Percentiles rank a stretch among this genome's conserved stretches.
These are phyloP conservation scores for Blennius ocellaris DNA, from an alignment of 2,113 vertebrate species.

Conservation along the genomic window DNA sequence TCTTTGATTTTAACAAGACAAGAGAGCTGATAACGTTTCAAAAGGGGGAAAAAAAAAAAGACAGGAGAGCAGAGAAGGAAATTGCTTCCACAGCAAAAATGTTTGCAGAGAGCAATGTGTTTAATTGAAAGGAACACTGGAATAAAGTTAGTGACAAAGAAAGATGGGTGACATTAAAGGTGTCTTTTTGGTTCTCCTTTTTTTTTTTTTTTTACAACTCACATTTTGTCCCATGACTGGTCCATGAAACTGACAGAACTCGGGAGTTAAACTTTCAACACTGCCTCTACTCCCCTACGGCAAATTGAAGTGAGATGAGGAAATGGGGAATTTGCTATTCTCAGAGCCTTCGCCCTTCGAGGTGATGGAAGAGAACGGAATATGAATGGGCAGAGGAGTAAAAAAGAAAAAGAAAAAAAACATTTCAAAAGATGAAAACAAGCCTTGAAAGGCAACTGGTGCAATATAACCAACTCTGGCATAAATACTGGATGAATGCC, in stretches of 20 bases:
- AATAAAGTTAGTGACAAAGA: conserved; percentile 52
- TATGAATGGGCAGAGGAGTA: conserved; percentile 50
- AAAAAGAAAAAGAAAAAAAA: conserved; percentile 18
- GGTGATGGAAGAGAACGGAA: conserved; percentile 62
- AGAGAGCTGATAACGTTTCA: conserved; percentile 53
- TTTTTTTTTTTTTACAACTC: conserved; percentile 17
- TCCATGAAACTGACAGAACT: conserved; percentile 47
- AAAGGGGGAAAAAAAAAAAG: conserved; percentile 17
- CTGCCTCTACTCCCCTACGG: conserved; percentile 40
- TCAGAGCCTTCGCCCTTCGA: conserved; percentile 65
- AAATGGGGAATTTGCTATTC: conserved; percentile 71
- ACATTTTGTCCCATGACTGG: conserved; percentile 26
- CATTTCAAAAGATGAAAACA: conserved; percentile 70
- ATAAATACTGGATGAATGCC: conserved; percentile 72
- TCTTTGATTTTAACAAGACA: conserved; percentile 72
- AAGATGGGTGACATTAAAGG: conserved; percentile 27
- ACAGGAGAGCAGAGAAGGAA: conserved; percentile 36
- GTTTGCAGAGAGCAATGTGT: conserved; percentile 37
- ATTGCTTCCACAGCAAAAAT: conserved; percentile 60
- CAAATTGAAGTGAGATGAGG: conserved; percentile 60
- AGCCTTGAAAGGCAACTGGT: conserved; percentile 68
- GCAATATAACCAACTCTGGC: conserved; percentile 66
- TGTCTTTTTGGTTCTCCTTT: no score
- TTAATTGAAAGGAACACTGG: conserved; percentile 60
- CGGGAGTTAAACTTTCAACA: conserved; percentile 48